Conservation (phyloP, 2,888 invertebrate genomes). For the Mythimna pallens region DNA sequence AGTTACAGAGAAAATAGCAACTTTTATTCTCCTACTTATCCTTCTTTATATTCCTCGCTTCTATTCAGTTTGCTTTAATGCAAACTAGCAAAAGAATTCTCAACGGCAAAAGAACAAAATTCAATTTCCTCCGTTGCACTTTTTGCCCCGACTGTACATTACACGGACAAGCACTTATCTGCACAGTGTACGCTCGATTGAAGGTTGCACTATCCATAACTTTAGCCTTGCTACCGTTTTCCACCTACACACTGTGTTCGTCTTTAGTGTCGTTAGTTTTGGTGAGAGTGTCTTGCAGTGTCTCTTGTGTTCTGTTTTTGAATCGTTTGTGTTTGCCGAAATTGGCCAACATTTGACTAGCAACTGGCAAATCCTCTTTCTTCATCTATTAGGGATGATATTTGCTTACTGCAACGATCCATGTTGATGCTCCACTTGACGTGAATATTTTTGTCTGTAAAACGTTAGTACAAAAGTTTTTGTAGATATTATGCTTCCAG, state of each 20-base stretch:
- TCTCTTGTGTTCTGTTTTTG: slow-evolving; percentile 47
- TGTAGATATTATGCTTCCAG: not conserved
- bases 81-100: slow-evolving; percentile 41
- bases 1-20: not conserved
- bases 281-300: slow-evolving; percentile 41
- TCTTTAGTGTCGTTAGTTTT: slow-evolving; percentile 2
- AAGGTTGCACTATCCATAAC: slow-evolving; percentile 77
- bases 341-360: slow-evolving; percentile 68
- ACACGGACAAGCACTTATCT: slow-evolving; percentile 75
- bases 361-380: slow-evolving; percentile 62
- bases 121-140: slow-evolving; percentile 57
- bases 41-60: slow-evolving; percentile 26
- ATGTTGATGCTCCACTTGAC: slow-evolving; percentile 32
- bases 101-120: slow-evolving; percentile 54
- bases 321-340: slow-evolving; percentile 62
- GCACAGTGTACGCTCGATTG: slow-evolving; percentile 82
- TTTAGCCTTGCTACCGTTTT: slow-evolving; percentile 73
- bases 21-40: slow-evolving; percentile 1
- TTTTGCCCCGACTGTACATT: slow-evolving; percentile 70
- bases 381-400: slow-evolving; percentile 54
- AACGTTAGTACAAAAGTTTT: not conserved
- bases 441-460: slow-evolving; percentile 20
- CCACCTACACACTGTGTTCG: slow-evolving; percentile 64
- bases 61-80: slow-evolving; percentile 38
- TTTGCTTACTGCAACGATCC: slow-evolving; percentile 49